Percentiles rank a stretch among this genome's conserved stretches.
Evolutionary conservation across 2,113 vertebrate species (phyloP).

Genomic region (Parotia lawesii): DNA sequence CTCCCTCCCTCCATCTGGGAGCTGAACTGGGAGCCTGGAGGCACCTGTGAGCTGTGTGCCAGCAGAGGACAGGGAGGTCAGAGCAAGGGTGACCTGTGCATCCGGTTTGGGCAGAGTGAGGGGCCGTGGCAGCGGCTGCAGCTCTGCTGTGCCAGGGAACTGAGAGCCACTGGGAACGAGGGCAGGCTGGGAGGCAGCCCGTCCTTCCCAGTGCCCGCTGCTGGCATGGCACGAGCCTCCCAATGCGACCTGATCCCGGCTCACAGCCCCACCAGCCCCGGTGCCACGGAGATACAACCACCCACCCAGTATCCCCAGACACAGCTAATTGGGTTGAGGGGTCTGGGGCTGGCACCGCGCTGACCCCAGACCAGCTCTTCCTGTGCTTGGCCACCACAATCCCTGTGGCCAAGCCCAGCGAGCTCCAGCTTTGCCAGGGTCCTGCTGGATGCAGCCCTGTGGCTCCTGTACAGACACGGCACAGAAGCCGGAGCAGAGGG

Average conservation of each 20-base stretch:
- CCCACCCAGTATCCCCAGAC: rapidly evolving
- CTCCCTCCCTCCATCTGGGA: not conserved
- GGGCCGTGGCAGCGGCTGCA: rapidly evolving
- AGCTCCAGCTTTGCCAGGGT: not conserved
- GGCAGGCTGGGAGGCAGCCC: not conserved
- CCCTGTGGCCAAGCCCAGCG: rapidly evolving
- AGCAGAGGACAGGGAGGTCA: not conserved
- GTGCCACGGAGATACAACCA: rapidly evolving
- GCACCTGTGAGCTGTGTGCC: not conserved
- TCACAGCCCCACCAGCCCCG: rapidly evolving
- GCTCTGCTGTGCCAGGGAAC: not conserved
- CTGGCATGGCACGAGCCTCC: not conserved
- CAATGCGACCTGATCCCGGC: rapidly evolving
- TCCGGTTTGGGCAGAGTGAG: not conserved
- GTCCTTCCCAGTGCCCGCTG: not conserved
- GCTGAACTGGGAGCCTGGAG: not conserved
- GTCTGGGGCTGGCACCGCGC: rapidly evolving
- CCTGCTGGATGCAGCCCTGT: not conserved
- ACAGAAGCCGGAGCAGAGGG: not conserved
- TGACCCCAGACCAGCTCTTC: not conserved
- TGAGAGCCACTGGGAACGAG: not conserved
- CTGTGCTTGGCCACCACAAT: rapidly evolving
- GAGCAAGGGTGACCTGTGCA: not conserved
- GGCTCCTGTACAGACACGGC: rapidly evolving
- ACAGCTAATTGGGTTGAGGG: rapidly evolving